These are phyloP conservation scores for Leptobrachium ailaonicum DNA, from an alignment of 2,113 vertebrate species.

Conservation along the genomic window DNA sequence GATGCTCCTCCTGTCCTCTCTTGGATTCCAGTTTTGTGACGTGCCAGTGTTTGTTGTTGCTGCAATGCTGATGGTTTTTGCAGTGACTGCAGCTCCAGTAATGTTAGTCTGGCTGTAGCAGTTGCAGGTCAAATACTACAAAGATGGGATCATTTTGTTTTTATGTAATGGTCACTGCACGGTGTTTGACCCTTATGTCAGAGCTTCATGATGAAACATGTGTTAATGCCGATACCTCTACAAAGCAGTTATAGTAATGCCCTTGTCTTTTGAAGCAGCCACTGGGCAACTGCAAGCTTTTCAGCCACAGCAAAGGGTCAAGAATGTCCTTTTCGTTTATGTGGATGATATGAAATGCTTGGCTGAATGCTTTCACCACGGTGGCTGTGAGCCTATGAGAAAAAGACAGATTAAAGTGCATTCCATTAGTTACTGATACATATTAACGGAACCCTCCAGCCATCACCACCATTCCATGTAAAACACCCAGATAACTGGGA, in stretches of 20 bases:
- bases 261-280: slow-evolving; percentile 77
- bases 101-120: no score
- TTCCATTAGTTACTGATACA: background rate
- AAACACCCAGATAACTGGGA: background rate
- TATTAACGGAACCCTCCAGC: background rate
- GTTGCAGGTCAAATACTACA: no score
- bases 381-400: slow-evolving; percentile 63
- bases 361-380: slow-evolving; percentile 62
- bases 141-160: no score
- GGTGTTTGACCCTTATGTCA: no score
- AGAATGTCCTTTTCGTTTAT: slow-evolving; percentile 58
- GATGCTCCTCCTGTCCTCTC: no score
- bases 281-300: slow-evolving; percentile 58
- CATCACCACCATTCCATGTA: background rate
- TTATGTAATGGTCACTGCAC: no score
- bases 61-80: no score
- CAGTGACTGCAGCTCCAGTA: no score
- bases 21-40: no score
- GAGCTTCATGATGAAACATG: no score
- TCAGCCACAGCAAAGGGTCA: slow-evolving; percentile 62
- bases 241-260: slow-evolving; percentile 70
- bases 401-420: background rate
- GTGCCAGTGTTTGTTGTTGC: no score
- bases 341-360: slow-evolving; percentile 52
- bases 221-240: slow-evolving; percentile 69